These are phyloP conservation scores for Rachycentron canadum DNA, from an alignment of 2,797 vertebrate species.

Conservation along the genomic window DNA sequence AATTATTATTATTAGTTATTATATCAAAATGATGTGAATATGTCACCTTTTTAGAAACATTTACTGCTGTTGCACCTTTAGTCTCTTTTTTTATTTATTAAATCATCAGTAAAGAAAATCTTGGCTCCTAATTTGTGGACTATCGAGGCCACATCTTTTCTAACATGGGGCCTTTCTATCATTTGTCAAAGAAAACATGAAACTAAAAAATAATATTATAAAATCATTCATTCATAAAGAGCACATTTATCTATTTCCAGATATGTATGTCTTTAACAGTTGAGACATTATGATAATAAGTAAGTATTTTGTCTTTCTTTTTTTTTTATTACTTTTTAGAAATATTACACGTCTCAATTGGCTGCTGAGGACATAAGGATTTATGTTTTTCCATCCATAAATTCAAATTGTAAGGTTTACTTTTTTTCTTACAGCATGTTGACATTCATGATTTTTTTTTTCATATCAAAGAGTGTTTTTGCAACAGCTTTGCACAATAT, in stretches of 20 bases:
- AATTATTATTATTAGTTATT: too few relatives aligned
- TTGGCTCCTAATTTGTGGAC: background rate
- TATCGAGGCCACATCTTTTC: constrained; percentile 3
- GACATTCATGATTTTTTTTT: constrained; percentile 11
- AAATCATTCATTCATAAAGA: background rate
- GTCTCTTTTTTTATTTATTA: background rate
- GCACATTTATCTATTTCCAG: background rate
- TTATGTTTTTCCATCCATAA: background rate
- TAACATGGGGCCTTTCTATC: background rate
- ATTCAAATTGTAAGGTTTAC: background rate
- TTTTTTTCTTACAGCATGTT: background rate
- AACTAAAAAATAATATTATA: background rate
- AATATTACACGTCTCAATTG: background rate
- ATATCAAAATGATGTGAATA: background rate
- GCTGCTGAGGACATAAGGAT: background rate
- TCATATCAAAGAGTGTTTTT: constrained; percentile 15
- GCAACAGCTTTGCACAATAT: background rate
- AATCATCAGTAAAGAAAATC: background rate
- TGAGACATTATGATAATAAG: too few relatives aligned
- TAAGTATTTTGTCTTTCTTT: background rate
- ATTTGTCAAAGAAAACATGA: background rate
- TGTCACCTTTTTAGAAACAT: background rate
- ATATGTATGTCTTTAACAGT: background rate
- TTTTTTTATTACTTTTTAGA: background rate
- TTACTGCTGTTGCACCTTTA: background rate